Evolutionary conservation across 2,797 vertebrate species (phyloP).

Genomic region (Aphelocoma californica): DNA sequence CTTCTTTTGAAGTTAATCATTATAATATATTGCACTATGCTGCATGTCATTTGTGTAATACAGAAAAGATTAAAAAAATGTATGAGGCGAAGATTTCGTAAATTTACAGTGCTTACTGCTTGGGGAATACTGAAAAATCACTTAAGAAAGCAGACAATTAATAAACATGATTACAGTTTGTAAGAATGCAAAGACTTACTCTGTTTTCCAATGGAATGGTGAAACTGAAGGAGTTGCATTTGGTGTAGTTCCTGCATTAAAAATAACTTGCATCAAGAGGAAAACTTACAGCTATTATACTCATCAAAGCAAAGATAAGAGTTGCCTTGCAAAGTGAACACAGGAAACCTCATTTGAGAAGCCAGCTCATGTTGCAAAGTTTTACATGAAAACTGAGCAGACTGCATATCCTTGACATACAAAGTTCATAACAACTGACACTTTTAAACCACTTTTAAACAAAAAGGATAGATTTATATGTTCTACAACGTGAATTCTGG

Average conservation of each 20-base stretch:
- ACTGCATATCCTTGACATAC: conserved; percentile 12
- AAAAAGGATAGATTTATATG: neutral
- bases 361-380: neutral
- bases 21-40: neutral
- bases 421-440: conserved; percentile 4
- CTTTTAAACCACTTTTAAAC: conserved; percentile 1
- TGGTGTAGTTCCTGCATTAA: neutral
- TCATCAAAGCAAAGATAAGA: neutral
- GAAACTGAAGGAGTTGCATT: neutral
- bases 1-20: neutral
- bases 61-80: neutral
- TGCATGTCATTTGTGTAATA: neutral
- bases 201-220: neutral
- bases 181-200: neutral
- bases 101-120: neutral
- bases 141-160: neutral
- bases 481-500: neutral
- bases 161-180: neutral
- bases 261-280: neutral
- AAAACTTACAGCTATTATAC: neutral
- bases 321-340: neutral
- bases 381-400: conserved; percentile 19
- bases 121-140: neutral
- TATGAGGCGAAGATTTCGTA: neutral
- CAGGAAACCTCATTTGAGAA: neutral